Evolutionary conservation across 2,797 vertebrate genomes (phyloP).

Genomic region (Mormyrops attenuatus): DNA sequence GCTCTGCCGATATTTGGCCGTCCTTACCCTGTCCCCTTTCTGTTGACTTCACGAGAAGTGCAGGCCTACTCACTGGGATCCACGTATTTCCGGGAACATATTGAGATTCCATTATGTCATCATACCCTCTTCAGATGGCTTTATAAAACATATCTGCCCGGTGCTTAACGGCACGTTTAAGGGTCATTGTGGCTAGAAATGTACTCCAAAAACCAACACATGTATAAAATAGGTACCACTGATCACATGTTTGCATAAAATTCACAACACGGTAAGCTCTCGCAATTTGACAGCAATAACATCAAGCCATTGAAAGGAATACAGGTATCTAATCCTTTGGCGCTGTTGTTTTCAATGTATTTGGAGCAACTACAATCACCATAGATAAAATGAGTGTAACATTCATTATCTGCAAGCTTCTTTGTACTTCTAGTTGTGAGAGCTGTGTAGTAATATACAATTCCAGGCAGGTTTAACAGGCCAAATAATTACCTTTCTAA

Average conservation of each 20-base stretch:
- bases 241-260: constrained; percentile 26
- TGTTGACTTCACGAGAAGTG: constrained; percentile 26
- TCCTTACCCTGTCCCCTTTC: constrained; percentile 24
- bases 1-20: constrained; percentile 30
- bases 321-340: neutral
- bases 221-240: constrained; percentile 32
- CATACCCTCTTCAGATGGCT: constrained; percentile 16
- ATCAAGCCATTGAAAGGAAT: neutral
- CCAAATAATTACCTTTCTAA: neutral
- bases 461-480: neutral
- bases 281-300: constrained; percentile 14
- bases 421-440: neutral
- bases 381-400: neutral
- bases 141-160: neutral
- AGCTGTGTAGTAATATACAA: neutral
- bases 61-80: neutral
- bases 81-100: constrained; percentile 9
- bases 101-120: constrained; percentile 21
- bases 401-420: neutral
- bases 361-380: neutral
- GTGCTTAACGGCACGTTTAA: constrained; percentile 30
- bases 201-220: constrained; percentile 31
- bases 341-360: neutral
- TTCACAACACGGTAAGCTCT: constrained; percentile 30
- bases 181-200: constrained; percentile 34